Conservation (phyloP, 2,797 vertebrate species). For the Syngnathus rostellatus region DNA sequence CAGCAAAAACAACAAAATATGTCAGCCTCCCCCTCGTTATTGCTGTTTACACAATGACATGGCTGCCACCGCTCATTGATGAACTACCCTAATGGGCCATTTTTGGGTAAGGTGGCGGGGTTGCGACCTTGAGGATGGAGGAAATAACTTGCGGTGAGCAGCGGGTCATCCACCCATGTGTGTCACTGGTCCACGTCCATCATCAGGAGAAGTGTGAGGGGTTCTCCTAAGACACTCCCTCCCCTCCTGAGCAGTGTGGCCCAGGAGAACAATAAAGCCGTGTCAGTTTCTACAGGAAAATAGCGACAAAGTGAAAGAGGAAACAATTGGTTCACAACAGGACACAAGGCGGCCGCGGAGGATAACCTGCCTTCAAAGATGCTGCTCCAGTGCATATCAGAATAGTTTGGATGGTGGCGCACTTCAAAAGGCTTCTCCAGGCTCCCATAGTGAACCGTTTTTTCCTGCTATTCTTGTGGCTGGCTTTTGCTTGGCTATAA, state of each 20-base stretch:
- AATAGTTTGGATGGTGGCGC: slow-evolving; percentile 87
- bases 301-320: slow-evolving; percentile 84
- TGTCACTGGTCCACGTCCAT: slow-evolving; percentile 34
- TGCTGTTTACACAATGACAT: slow-evolving; percentile 2
- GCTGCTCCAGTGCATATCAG: slow-evolving; percentile 75
- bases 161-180: slow-evolving; percentile 54
- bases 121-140: slow-evolving; percentile 2
- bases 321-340: slow-evolving; percentile 95
- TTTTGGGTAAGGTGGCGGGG: neutral
- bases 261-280: slow-evolving; percentile 67
- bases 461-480: slow-evolving; percentile 99
- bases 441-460: slow-evolving; percentile 67
- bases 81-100: slow-evolving; percentile 1
- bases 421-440: slow-evolving; percentile 83
- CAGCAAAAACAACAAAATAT: slow-evolving; percentile 2
- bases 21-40: neutral
- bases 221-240: slow-evolving; percentile 17
- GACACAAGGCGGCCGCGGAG: slow-evolving; percentile 79
- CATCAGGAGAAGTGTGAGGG: slow-evolving; percentile 25
- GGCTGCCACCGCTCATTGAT: neutral
- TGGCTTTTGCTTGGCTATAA: slow-evolving; percentile 87
- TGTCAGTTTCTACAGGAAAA: slow-evolving; percentile 84
- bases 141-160: slow-evolving; percentile 15
- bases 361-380: slow-evolving; percentile 97
- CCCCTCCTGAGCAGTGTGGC: slow-evolving; percentile 31